These are phyloP conservation scores for Muscicapa adusta DNA, from an alignment of 2,113 vertebrate species.

Conservation along the genomic window DNA sequence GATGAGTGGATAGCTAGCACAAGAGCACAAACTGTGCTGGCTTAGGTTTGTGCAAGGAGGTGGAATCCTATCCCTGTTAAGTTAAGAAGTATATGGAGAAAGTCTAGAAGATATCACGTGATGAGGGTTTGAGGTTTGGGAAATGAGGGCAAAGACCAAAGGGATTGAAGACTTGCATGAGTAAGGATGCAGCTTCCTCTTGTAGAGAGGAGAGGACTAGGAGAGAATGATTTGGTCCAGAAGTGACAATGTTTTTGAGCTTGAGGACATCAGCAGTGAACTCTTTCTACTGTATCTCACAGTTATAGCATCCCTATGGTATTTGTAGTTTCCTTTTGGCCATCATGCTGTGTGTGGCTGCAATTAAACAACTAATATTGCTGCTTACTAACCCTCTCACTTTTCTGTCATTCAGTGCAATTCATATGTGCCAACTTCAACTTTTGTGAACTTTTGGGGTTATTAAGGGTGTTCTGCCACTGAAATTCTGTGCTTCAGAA, in stretches of 20 bases:
- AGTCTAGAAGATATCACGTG: not conserved
- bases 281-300: not conserved
- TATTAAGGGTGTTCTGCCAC: not conserved
- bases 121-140: not conserved
- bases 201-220: too few relatives aligned
- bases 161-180: not conserved
- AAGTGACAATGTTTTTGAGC: not conserved
- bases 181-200: not conserved
- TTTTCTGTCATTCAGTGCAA: not conserved
- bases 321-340: not conserved
- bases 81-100: not conserved
- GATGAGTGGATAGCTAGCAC: not conserved
- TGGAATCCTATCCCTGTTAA: not conserved
- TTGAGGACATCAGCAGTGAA: not conserved
- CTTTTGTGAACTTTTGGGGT: not conserved
- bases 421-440: not conserved
- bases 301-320: fast-evolving
- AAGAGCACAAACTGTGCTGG: not conserved
- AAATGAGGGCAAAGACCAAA: not conserved
- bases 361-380: not conserved
- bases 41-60: not conserved
- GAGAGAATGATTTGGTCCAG: not conserved
- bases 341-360: not conserved
- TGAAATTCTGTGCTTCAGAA: not conserved
- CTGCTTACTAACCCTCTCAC: not conserved